Conservation (phyloP, 23 tunicate genomes). For the Halocynthia aurantium region DNA sequence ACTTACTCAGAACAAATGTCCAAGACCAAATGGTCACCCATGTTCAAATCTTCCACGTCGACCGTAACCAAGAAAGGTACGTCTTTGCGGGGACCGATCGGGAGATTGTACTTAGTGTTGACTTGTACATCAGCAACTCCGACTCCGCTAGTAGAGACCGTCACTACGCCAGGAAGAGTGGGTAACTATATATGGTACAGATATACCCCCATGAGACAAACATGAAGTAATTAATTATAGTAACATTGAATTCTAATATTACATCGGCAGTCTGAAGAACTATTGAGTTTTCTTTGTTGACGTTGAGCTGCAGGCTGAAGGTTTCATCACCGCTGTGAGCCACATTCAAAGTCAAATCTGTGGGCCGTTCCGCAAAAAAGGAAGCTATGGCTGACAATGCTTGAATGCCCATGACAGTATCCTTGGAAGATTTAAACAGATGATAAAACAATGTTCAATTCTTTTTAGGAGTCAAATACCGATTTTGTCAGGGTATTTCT, state of each 20-base stretch:
- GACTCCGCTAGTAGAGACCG: constrained; percentile 36
- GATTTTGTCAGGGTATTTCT: too few relatives aligned
- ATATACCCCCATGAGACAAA: neutral
- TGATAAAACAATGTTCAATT: too few relatives aligned
- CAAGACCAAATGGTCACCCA: neutral
- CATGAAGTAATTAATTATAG: neutral
- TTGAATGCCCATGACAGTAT: constrained; percentile 90
- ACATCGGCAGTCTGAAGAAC: constrained; percentile 48
- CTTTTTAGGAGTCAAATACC: too few relatives aligned
- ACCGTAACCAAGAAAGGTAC: constrained; percentile 44
- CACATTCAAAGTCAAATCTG: constrained; percentile 29
- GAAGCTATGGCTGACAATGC: constrained; percentile 66
- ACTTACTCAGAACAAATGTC: constrained; percentile 8
- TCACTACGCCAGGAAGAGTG: constrained; percentile 27
- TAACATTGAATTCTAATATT: neutral
- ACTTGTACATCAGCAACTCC: constrained; percentile 78
- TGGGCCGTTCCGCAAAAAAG: constrained; percentile 10
- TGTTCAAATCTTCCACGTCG: neutral
- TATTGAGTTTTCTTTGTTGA: constrained; percentile 42
- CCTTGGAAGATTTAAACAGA: constrained; percentile 13
- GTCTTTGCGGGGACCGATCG: constrained; percentile 25
- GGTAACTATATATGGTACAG: constrained; percentile 39
- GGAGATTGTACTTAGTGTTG: constrained; percentile 58
- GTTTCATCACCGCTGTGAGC: constrained; percentile 24
- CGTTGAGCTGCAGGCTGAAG: constrained; percentile 7